A percentile compares a stretch with the other conserved stretches of the same genome.
Evolutionary conservation across 1,140 invertebrate species (phyloP).

Genomic region (Stenopsyche tienmushanensis): DNA sequence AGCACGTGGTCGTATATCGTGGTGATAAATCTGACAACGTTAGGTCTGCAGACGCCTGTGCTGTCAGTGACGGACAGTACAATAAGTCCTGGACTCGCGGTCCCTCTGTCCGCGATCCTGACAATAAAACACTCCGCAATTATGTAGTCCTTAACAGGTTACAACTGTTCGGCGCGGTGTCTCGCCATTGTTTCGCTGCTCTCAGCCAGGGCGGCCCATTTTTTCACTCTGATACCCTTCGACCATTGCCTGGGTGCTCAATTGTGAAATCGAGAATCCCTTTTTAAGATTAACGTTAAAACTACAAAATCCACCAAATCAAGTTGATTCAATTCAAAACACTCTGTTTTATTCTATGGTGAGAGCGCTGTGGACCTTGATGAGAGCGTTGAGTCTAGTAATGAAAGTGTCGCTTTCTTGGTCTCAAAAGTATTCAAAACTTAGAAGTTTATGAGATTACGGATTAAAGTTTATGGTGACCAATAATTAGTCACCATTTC

Average conservation of each 20-base stretch:
- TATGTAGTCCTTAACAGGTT: conserved; percentile 36
- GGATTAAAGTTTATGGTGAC: too few species aligned
- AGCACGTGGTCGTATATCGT: background rate
- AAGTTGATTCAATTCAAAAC: too few species aligned
- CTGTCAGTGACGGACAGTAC: conserved; percentile 31
- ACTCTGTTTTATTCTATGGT: too few species aligned
- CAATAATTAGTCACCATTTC: too few species aligned
- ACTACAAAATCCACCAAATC: too few species aligned
- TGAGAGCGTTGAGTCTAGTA: too few species aligned
- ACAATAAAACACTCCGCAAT: conserved; percentile 37
- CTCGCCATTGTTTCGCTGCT: conserved; percentile 25
- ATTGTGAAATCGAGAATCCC: background rate
- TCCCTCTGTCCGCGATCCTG: background rate
- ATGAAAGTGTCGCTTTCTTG: too few species aligned
- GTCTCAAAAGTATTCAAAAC: too few species aligned
- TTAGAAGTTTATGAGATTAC: too few species aligned
- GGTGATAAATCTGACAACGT: conserved; percentile 1
- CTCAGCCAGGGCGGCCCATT: conserved; percentile 11
- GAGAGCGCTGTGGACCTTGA: too few species aligned
- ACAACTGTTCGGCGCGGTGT: conserved; percentile 35
- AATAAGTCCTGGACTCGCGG: conserved; percentile 7
- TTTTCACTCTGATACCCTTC: conserved; percentile 2
- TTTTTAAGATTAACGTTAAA: too few species aligned
- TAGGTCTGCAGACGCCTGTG: background rate
- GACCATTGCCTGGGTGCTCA: conserved; percentile 7